Conservation (phyloP, 2,888 invertebrate species). For the Agrotis puta region DNA sequence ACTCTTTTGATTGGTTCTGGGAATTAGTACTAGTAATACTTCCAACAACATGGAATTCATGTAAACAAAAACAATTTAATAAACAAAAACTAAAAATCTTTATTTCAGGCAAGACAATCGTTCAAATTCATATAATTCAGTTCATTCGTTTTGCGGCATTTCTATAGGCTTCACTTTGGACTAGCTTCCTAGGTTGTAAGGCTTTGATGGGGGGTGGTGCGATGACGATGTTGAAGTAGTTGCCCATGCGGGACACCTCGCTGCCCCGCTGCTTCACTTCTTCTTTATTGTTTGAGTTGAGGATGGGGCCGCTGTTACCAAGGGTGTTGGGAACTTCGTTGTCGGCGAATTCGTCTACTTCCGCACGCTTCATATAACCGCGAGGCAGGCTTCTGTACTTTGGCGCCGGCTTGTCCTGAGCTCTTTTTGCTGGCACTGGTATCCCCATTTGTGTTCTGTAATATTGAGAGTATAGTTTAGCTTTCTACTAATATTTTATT, state of each 20-base stretch:
- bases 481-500: neutral
- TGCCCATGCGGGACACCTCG: slow-evolving; percentile 86
- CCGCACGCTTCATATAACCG: slow-evolving; percentile 73
- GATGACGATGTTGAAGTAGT: slow-evolving; percentile 88
- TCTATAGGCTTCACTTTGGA: slow-evolving; percentile 74
- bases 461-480: slow-evolving; percentile 34
- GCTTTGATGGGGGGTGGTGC: slow-evolving; percentile 87
- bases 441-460: slow-evolving; percentile 89
- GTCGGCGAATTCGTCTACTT: slow-evolving; percentile 63
- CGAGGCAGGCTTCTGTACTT: slow-evolving; percentile 71
- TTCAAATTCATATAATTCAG: slow-evolving; percentile 38
- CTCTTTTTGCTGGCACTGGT: slow-evolving; percentile 81
- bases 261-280: slow-evolving; percentile 73
- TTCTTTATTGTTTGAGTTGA: slow-evolving; percentile 38
- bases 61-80: slow-evolving; percentile 29
- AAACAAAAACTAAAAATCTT: slow-evolving; percentile 9
- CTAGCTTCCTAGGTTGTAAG: slow-evolving; percentile 82
- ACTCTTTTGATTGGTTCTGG: neutral
- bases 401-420: slow-evolving; percentile 65
- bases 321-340: slow-evolving; percentile 67
- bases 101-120: slow-evolving; percentile 32
- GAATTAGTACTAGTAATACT: neutral
- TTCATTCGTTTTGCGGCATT: slow-evolving; percentile 71
- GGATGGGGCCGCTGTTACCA: slow-evolving; percentile 43
- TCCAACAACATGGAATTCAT: neutral